Evolutionary conservation across 2,888 invertebrate genomes (phyloP), one percentile per base, ranked within the genome.

Genomic region (Chloroclystis v-ata): DNA sequence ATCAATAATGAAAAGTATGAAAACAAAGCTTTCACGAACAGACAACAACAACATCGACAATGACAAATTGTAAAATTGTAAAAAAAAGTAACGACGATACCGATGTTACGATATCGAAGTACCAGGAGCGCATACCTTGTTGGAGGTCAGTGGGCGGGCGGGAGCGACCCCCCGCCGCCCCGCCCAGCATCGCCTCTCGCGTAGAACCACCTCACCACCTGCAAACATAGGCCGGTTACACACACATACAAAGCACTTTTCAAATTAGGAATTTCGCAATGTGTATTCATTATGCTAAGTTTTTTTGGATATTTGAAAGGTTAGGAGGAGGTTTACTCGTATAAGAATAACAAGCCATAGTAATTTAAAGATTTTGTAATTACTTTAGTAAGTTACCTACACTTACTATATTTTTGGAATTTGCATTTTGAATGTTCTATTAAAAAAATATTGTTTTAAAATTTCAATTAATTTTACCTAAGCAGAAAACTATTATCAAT

Each of bases 161-260:
- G 86, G 84, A 85, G 86, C 86, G 86, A 80, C 84, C 82, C 85
- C 84, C 86, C 83, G 86, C 86, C 86, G 85, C 85, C 85, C 86
- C 86, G 84, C 86, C 86, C 86, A 79, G 82, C 86, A 87, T 86
- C 78, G 72, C 85, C 82, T 78, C 72, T 64, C 74, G 75, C 61
- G 67, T 65, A 63, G 71, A 67, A 75, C 76, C 83, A 82, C 83
- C 78, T 83, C 84, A 81, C 75, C 75, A 75, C 79, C 86, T 86
- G 81, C 65, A 72, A 68, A 60, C 44, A 51, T 47, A 54, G 29
- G 49, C 43, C 26, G 43, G 40, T 48, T 47, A 50, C 52, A 52
- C 43, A 50, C 50, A 50, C 50, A 50, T 29, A 16, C 24, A 40
- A 12, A 43, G 35, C 28, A 24, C 8, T 33, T 43, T 50, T 43